Evolutionary conservation across 2,113 vertebrate species (phyloP).

Genomic region (Cranoglanis bouderius): DNA sequence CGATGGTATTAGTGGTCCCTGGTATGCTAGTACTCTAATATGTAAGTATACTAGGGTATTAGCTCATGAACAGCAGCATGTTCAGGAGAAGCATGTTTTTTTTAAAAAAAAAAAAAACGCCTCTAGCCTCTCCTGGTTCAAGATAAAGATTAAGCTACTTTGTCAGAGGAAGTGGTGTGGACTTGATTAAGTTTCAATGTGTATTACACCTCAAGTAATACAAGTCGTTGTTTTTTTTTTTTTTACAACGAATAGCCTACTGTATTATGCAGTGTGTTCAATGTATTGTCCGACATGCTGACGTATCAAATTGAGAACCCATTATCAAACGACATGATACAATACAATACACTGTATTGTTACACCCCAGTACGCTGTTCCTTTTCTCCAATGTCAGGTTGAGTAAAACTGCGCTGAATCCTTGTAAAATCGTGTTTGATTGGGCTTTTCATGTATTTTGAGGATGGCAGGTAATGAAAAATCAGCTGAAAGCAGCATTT

Average conservation of each 20-base stretch:
- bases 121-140: background rate
- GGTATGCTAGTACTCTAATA: background rate
- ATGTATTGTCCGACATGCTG: background rate
- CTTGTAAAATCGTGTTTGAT: background rate
- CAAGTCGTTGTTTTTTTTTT: background rate
- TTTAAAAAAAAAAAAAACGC: background rate
- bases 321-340: background rate
- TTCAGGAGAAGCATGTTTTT: background rate
- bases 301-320: background rate
- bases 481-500: slow-evolving; percentile 12
- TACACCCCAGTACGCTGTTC: background rate
- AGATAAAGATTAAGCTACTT: background rate
- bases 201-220: background rate
- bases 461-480: background rate
- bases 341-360: background rate
- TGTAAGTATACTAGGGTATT: background rate
- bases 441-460: background rate
- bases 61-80: background rate
- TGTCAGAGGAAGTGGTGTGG: background rate
- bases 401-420: background rate
- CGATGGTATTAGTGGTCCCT: background rate
- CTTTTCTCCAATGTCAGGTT: slow-evolving; percentile 7
- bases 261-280: background rate
- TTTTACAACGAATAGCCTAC: background rate
- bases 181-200: background rate